Evolutionary conservation across 2,888 invertebrate species (phyloP), one percentile per base, ranked within the genome.

Genomic region (Ligdia adustata): DNA sequence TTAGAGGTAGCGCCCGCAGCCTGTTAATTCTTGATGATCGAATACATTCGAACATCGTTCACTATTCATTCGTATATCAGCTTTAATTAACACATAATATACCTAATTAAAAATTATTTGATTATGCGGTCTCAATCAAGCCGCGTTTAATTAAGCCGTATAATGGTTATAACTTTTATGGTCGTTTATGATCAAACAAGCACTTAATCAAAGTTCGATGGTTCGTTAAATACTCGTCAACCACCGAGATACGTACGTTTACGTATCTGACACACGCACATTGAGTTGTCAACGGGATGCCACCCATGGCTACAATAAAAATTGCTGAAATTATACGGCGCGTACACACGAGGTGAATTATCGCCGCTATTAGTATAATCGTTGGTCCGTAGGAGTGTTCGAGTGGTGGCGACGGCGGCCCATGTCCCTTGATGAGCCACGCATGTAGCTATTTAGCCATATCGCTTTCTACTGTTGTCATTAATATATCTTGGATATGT

Each of bases 361-460:
- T 87, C 70, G 69, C 64, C 55, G 67, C 73, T 66, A 86, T 87
- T 87, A 84, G 70, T 79, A 70, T 86, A 87, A 86, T 87, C 70
- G 76, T 59, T 60, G 14, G 70, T 57, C 61, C 72, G 70, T 72
- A 64, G 66, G 57, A 67, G 60, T 56, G 62, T 45, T 60, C 51
- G 64, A 57, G 59, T 69, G 64, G 67, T 68, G 71, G 68, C 69
- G 71, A 63, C 62, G 50, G 56, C 58, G 60, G 58, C 52, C 56
- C 64, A 49, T 69, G 73, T 69, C 64, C 52, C 55, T 62, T 64
- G 64, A 69, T 71, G 67, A 59, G 56, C 60, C 62, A 61, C 64
- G 58, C 75, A 68, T 77, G 75, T 76, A 70, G 49, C 71, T 69
- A 72, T 75, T 65, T 74, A 73, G 65, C 60, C 62, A 68, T 66